Base-by-base conservation (phyloP, 2,113 vertebrate species). In the Colius striatus region DNA sequence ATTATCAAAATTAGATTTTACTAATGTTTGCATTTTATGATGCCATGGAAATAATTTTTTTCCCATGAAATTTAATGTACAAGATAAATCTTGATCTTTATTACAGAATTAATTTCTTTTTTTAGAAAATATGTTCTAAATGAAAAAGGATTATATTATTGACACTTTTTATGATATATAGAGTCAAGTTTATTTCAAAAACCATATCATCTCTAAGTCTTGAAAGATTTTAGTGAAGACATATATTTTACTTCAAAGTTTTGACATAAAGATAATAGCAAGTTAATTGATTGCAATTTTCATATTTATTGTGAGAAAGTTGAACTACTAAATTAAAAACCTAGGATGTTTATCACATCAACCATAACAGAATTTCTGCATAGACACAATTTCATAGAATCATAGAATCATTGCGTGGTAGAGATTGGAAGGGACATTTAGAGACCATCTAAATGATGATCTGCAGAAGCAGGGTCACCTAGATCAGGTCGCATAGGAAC, bases 271-370 rank as follows among this genome's bases (percentile, higher is more conserved):
- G 43, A 84, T 82, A 87, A 82, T 84, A 92, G 9, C 48, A 89
- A 93, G 66, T 82, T 97, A 96, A 95, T 95, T 94, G 96, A 92
- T 90, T 94, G 87, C 81, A 92, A 90, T 43, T 75, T 89, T 8
- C 81, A 91, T 93, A 90, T 90, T 95, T 95, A 61, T 90, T 95
- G 71, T 92, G 94, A 88, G 65, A 94, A 92, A 85, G 57, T 90
- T 90, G 29, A 14, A 88, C 36, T 86, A 57, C 36, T 91, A 95
- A 95, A 86, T 95, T 91, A 81, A 93, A 96, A 95, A 85, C 58
- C 75, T 82, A 82, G 10, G 90, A 90, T 72, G 84, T 96, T 92
- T 93, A 79, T 94, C 72, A 11, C 72, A 81, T 93, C 93, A 97
- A 90, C 96, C 84, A 89, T 63, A 86, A 86, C 22, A 83, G 8